Evolutionary conservation across 2,113 vertebrate species (phyloP).

Genomic region (Pituophis catenifer): DNA sequence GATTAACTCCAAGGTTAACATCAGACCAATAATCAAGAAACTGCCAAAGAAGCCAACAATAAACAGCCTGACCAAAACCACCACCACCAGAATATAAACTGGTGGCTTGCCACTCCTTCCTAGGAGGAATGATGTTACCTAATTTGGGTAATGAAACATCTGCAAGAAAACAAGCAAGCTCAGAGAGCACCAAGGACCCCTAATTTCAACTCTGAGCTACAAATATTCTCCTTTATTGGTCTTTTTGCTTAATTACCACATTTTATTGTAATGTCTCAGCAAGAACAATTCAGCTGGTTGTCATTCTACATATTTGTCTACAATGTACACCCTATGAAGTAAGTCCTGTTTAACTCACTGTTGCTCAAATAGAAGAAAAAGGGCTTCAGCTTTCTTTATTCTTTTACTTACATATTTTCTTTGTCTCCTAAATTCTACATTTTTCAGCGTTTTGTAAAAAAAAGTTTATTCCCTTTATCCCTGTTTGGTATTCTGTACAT

Average conservation of each 20-base stretch:
- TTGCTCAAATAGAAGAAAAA: background rate
- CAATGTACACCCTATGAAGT: background rate
- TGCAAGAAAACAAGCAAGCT: background rate
- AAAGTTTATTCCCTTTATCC: constrained; percentile 40
- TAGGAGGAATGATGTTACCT: background rate
- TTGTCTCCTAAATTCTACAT: constrained; percentile 46
- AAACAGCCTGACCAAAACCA: background rate
- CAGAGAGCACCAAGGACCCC: background rate
- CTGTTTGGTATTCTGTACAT: constrained; percentile 61
- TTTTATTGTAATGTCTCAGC: background rate
- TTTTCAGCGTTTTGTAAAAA: constrained; percentile 53
- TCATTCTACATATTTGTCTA: background rate
- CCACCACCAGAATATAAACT: background rate
- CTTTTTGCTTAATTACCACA: background rate
- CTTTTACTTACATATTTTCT: constrained; percentile 31
- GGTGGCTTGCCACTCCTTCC: background rate
- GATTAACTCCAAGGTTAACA: background rate
- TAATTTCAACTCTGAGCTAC: background rate
- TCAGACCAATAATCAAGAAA: background rate
- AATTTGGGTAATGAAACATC: background rate
- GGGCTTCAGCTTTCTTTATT: constrained; percentile 9
- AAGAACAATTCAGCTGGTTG: background rate
- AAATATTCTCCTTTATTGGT: background rate
- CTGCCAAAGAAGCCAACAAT: background rate
- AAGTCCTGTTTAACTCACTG: background rate